phyloP scores from a whole-genome alignment of 2,888 invertebrate genomes.

The Scaptomyza polygonia region DNA sequence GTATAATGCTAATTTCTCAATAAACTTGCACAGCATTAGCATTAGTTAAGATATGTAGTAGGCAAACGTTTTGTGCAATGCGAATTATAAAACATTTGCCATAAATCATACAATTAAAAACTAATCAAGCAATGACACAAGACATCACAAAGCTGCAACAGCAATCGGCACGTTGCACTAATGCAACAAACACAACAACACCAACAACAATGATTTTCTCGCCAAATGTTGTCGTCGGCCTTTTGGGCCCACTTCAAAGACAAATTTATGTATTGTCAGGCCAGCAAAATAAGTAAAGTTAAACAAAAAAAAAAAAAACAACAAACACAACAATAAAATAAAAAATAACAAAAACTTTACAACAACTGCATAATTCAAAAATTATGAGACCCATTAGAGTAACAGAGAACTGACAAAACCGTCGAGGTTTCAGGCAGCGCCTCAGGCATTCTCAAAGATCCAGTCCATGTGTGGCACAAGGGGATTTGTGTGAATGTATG shows the following conservation, averaged over 20 bases:
- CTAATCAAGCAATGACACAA: constrained; percentile 79
- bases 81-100: constrained; percentile 40
- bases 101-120: constrained; percentile 79
- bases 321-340: not conserved
- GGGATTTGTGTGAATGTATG: constrained; percentile 11
- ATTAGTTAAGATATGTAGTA: constrained; percentile 58
- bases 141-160: constrained; percentile 56
- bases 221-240: constrained; percentile 54
- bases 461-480: constrained; percentile 34
- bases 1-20: constrained; percentile 72
- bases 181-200: constrained; percentile 34
- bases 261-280: constrained; percentile 77
- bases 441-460: constrained; percentile 49
- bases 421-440: constrained; percentile 50
- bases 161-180: constrained; percentile 61
- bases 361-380: constrained; percentile 70
- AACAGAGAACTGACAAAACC: constrained; percentile 59
- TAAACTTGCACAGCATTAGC: constrained; percentile 46
- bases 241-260: constrained; percentile 75
- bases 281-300: constrained; percentile 44
- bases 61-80: constrained; percentile 67
- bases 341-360: constrained; percentile 38
- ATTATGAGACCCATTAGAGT: constrained; percentile 73
- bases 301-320: not conserved
- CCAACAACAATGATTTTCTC: constrained; percentile 54